These are phyloP conservation scores for Dendroctonus valens DNA, from an alignment of 1,140 invertebrate genomes.

Conservation along the genomic window DNA sequence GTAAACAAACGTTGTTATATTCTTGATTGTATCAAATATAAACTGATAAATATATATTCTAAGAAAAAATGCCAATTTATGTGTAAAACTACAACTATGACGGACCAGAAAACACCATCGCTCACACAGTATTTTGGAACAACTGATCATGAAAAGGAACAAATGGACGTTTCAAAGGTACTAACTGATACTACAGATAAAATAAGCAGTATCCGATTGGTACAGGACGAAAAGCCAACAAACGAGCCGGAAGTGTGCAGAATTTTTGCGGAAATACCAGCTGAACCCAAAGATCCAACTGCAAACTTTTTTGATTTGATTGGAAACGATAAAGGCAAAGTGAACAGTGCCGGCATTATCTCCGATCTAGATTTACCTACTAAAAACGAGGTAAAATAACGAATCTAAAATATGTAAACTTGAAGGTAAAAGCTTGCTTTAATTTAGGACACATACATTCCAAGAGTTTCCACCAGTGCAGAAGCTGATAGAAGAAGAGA, in stretches of 20 bases:
- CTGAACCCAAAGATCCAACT: constrained; percentile 47
- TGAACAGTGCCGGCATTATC: constrained; percentile 38
- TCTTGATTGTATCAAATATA: neutral
- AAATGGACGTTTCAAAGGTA: constrained; percentile 37
- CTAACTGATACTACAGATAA: constrained; percentile 38
- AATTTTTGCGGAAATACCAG: constrained; percentile 50
- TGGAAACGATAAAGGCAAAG: constrained; percentile 34
- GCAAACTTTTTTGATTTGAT: constrained; percentile 50
- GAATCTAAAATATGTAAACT: too few species aligned
- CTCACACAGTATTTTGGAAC: constrained; percentile 45
- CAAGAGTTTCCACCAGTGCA: constrained; percentile 51
- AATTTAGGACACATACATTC: constrained; percentile 48
- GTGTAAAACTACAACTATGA: constrained; percentile 29
- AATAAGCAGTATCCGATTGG: constrained; percentile 39
- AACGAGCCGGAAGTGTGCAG: constrained; percentile 53
- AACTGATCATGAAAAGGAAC: constrained; percentile 30
- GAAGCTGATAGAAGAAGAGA: constrained; percentile 67
- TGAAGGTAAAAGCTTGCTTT: too few species aligned
- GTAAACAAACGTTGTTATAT: too few species aligned
- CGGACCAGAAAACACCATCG: constrained; percentile 38
- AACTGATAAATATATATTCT: neutral
- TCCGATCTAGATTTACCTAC: constrained; percentile 41
- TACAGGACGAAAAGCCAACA: constrained; percentile 37
- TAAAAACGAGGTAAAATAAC: constrained; percentile 35
- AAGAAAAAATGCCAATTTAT: neutral